These are phyloP conservation scores for Cliona cf. orientalis DNA, from an alignment of 37 sponge, comb jelly and placozoan genomes.

Conservation along the genomic window DNA sequence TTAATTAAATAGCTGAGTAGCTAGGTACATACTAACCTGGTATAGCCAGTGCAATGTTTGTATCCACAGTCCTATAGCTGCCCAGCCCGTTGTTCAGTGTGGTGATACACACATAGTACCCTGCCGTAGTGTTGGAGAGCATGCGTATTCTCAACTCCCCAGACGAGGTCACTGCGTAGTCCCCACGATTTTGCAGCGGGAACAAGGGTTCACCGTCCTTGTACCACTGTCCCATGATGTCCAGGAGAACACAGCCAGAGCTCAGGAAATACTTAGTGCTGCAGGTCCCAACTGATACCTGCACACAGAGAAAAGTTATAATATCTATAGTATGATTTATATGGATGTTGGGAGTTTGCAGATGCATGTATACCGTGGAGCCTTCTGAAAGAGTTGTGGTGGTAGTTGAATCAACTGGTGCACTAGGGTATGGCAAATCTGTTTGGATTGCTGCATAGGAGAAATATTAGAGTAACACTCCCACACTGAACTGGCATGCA, in stretches of 20 bases:
- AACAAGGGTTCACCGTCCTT: background rate
- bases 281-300: constrained; percentile 17
- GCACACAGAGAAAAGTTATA: background rate
- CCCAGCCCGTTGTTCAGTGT: constrained; percentile 2
- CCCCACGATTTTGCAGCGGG: background rate
- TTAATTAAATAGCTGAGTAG: too few relatives aligned
- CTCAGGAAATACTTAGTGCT: background rate
- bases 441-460: too few relatives aligned
- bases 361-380: too few relatives aligned
- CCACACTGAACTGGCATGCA: too few relatives aligned
- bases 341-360: too few relatives aligned
- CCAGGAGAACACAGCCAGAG: background rate
- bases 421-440: too few relatives aligned
- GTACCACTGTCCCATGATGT: constrained; percentile 9
- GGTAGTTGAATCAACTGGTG: too few relatives aligned
- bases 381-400: too few relatives aligned
- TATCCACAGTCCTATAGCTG: background rate
- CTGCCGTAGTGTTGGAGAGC: background rate
- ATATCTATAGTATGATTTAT: background rate
- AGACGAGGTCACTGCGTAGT: background rate
- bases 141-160: constrained; percentile 22
- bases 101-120: constrained; percentile 32
- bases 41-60: background rate
- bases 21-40: constrained; percentile 2
- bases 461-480: too few relatives aligned